Evolutionary conservation across 2,113 vertebrate genomes (phyloP), one percentile per base, ranked within the genome.

Genomic region (Indicator maculatus): DNA sequence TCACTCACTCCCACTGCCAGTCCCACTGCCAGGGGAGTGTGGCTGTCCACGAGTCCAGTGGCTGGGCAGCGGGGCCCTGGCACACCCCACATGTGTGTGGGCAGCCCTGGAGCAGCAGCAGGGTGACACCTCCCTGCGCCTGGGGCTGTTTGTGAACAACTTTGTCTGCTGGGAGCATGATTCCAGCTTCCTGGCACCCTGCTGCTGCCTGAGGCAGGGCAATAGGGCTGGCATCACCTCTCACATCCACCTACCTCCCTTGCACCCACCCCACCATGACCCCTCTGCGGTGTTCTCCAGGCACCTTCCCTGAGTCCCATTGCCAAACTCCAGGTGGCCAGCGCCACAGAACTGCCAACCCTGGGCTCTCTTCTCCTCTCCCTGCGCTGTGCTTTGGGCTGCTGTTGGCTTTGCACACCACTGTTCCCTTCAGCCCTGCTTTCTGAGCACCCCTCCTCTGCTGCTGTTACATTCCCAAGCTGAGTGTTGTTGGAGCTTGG

Each of bases 141-240:
- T 5, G 1, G 21, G 7, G 58, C 27, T 36, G 1, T 10, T 23
- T 7, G 74, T 28, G 44, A 30, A 1, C 41, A 21, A 4, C 72
- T 1, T 2, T 13, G 47, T 52, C 56, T 16, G 17, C 3, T 23
- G 50, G 27, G 28, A 76, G 66, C 26, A 0, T 1, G 9, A 16
- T 6, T 31, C 28, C 30, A 11, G 64, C 64, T 58, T 36, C 52
- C 59, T 7, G 7, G 36, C 39, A 16, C 12, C 17, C 17, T 38
- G 1, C 30, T 6, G 61, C 58, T 50, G 66, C 23, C 67, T 6
- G 1, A 12, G 38, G 20, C 71, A 4, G 16, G 58, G 26, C 36
- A 2, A 9, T 0, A 12, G 31, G 45, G 45, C 45, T 36, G 45
- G 45, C 21, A 52, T 26, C 67, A 18, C 13, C 30, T 13, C 44